Conservation (phyloP, 2,888 invertebrate genomes). For the Epinotia demarniana region DNA sequence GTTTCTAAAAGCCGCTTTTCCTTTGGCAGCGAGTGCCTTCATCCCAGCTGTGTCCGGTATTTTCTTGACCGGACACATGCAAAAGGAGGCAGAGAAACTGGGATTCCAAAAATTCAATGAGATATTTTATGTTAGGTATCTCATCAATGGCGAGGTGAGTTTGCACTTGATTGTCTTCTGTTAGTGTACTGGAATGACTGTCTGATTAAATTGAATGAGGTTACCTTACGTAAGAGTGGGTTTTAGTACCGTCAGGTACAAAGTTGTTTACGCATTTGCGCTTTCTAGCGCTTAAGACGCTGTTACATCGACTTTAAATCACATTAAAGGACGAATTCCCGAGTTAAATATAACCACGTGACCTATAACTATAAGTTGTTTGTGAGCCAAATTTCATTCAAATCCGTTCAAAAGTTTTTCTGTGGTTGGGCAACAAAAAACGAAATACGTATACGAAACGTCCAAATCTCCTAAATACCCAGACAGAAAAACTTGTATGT, state of each 20-base stretch:
- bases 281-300: too few relatives aligned
- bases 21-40: slow-evolving; percentile 66
- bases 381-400: too few relatives aligned
- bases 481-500: too few relatives aligned
- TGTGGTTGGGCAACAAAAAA: too few relatives aligned
- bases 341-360: too few relatives aligned
- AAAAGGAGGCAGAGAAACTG: slow-evolving; percentile 65
- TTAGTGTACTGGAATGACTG: background rate
- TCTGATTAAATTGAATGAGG: background rate
- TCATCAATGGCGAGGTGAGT: slow-evolving; percentile 68
- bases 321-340: too few relatives aligned
- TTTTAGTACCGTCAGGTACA: background rate
- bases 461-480: too few relatives aligned
- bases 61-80: slow-evolving; percentile 67
- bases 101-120: slow-evolving; percentile 72
- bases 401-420: too few relatives aligned
- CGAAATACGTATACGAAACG: too few relatives aligned
- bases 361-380: too few relatives aligned
- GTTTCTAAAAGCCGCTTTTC: slow-evolving; percentile 70
- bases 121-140: slow-evolving; percentile 71
- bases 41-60: slow-evolving; percentile 72
- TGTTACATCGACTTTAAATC: too few relatives aligned
- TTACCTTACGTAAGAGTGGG: background rate
- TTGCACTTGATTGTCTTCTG: background rate
- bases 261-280: too few relatives aligned